phyloP scores from a whole-genome alignment of 2,797 vertebrate genomes.

The Sebastes trivittatus region DNA sequence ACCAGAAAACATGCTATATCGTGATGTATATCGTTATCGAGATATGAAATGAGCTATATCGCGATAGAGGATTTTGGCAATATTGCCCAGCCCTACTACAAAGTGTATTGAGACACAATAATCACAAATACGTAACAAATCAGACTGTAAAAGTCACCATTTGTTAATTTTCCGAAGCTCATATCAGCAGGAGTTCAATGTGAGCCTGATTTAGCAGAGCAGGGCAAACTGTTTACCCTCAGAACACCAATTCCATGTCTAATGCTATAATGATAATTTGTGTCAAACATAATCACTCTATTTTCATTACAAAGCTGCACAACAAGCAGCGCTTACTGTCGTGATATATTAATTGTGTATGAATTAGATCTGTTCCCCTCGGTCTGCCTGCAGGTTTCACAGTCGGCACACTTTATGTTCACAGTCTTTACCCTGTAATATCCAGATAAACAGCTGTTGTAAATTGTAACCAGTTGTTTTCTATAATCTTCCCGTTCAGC shows the following conservation, averaged over 20 bases:
- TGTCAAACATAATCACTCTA: background rate
- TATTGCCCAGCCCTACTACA: no score
- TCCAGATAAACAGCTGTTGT: background rate
- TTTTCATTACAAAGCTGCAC: background rate
- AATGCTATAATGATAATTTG: background rate
- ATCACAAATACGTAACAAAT: no score
- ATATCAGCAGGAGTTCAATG: constrained; percentile 53
- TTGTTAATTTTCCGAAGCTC: constrained; percentile 20
- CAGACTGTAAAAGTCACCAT: no score
- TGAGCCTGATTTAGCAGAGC: constrained; percentile 47
- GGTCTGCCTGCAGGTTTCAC: background rate
- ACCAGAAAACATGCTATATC: no score
- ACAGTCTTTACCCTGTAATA: background rate
- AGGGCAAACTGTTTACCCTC: background rate
- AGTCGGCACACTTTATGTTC: background rate
- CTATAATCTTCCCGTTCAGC: constrained; percentile 69
- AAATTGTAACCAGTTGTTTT: background rate
- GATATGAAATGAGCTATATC: no score
- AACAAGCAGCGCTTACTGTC: background rate
- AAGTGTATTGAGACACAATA: no score
- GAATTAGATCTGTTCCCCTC: background rate
- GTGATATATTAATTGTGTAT: background rate
- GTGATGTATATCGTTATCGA: no score
- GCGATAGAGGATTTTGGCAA: no score
- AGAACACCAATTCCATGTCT: constrained; percentile 1